Percentiles rank a stretch among this genome's conserved stretches.
Conservation (phyloP, 2,888 invertebrate genomes). For the Congeria kusceri region DNA sequence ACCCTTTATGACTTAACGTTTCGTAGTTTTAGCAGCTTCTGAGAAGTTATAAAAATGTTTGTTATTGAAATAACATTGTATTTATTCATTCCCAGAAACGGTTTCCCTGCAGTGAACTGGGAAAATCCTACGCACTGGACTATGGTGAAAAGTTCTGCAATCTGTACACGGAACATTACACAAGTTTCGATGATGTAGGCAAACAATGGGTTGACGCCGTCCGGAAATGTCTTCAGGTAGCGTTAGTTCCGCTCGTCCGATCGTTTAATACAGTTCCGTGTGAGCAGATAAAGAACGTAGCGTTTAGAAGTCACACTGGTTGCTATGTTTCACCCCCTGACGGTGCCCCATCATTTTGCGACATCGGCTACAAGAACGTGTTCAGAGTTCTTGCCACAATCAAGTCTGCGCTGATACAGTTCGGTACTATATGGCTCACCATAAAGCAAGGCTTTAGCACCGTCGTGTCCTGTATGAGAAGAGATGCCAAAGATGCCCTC, state of each 20-base stretch:
- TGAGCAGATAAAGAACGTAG: constrained; percentile 25
- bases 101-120: constrained; percentile 31
- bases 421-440: background rate
- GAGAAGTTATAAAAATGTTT: background rate
- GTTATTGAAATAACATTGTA: background rate
- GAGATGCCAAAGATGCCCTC: background rate
- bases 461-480: background rate
- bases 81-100: constrained; percentile 21
- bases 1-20: no score
- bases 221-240: constrained; percentile 49
- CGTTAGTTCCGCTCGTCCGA: constrained; percentile 44
- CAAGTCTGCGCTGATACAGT: background rate
- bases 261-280: constrained; percentile 28
- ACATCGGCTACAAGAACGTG: constrained; percentile 8
- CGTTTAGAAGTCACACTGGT: constrained; percentile 26
- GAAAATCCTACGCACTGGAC: constrained; percentile 36
- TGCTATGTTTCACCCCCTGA: constrained; percentile 40
- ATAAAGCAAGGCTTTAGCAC: background rate
- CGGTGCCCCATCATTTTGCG: constrained; percentile 22
- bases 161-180: constrained; percentile 29
- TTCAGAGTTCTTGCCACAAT: constrained; percentile 4
- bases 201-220: constrained; percentile 50
- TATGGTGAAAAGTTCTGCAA: constrained; percentile 54
- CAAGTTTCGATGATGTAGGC: constrained; percentile 21
- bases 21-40: no score